Evolutionary conservation across 2,797 vertebrate species (phyloP).

Genomic region (Lepidocolaptes lacrymiger): DNA sequence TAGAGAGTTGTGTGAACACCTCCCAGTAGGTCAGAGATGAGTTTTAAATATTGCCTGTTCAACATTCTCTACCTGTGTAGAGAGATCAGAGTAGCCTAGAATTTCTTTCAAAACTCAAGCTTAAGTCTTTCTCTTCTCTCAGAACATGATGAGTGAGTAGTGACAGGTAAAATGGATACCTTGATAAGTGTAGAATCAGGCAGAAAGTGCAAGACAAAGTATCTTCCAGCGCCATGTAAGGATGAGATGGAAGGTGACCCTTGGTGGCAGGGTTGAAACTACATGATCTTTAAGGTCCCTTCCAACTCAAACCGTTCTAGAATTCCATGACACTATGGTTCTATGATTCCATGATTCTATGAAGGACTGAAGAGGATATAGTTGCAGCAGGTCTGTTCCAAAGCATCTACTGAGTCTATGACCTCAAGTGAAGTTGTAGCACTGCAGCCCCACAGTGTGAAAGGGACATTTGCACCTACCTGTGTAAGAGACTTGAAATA

Average conservation of each 20-base stretch:
- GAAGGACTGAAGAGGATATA: fast-evolving
- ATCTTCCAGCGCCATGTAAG: fast-evolving
- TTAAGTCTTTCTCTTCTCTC: not conserved
- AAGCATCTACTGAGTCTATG: not conserved
- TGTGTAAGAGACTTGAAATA: not conserved
- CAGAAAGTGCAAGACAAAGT: not conserved
- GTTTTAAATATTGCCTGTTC: not conserved
- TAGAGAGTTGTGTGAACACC: not conserved
- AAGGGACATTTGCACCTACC: not conserved
- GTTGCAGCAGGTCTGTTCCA: not conserved
- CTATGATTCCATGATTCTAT: not conserved
- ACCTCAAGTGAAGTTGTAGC: not conserved
- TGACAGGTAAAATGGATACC: not conserved
- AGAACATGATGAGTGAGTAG: not conserved
- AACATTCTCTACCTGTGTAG: not conserved
- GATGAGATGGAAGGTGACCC: not conserved
- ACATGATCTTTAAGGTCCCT: not conserved
- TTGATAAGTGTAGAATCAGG: not conserved
- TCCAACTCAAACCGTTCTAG: not conserved
- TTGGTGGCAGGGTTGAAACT: not conserved
- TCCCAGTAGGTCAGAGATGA: not conserved
- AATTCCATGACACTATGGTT: not conserved
- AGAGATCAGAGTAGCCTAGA: not conserved
- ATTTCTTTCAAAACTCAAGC: not conserved
- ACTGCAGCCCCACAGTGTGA: not conserved